phyloP scores from a whole-genome alignment of 2,888 invertebrate species.

The Chelonus formosanus region DNA sequence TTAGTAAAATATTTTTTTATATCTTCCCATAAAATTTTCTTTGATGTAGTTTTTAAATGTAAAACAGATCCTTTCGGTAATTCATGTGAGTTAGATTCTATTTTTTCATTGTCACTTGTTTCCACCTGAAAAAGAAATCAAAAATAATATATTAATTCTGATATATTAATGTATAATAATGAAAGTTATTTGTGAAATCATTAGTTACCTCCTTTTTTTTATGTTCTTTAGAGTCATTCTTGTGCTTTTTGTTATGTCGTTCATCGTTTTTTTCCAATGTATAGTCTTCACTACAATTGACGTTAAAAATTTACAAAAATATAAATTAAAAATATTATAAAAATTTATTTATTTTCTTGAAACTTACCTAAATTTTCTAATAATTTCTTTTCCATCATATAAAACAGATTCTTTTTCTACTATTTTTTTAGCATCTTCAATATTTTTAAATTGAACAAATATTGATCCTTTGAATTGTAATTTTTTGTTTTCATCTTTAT shows the following conservation, averaged over 20 bases:
- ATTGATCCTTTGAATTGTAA: constrained; percentile 90
- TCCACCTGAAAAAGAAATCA: constrained; percentile 22
- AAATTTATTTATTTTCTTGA: background rate
- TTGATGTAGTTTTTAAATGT: constrained; percentile 73
- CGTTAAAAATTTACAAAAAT: too few species aligned
- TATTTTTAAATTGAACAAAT: constrained; percentile 84
- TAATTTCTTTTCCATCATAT: constrained; percentile 73
- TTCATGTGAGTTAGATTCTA: constrained; percentile 42
- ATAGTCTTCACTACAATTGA: constrained; percentile 66
- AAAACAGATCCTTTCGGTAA: constrained; percentile 80
- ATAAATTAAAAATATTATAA: constrained; percentile 17
- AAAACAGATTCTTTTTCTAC: constrained; percentile 75
- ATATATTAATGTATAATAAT: background rate
- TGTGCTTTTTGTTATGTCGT: constrained; percentile 68
- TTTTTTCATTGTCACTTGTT: constrained; percentile 45
- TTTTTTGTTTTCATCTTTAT: constrained; percentile 72
- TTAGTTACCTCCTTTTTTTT: constrained; percentile 58
- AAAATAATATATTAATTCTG: constrained; percentile 10
- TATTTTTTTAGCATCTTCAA: constrained; percentile 83
- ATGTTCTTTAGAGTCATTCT: constrained; percentile 69
- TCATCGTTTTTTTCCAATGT: constrained; percentile 75
- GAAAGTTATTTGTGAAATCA: background rate
- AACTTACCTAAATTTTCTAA: constrained; percentile 69
- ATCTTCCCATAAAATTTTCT: constrained; percentile 74
- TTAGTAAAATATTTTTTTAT: constrained; percentile 76